Conservation (phyloP, 2,797 vertebrate species). For the Sebastes glaucus region DNA sequence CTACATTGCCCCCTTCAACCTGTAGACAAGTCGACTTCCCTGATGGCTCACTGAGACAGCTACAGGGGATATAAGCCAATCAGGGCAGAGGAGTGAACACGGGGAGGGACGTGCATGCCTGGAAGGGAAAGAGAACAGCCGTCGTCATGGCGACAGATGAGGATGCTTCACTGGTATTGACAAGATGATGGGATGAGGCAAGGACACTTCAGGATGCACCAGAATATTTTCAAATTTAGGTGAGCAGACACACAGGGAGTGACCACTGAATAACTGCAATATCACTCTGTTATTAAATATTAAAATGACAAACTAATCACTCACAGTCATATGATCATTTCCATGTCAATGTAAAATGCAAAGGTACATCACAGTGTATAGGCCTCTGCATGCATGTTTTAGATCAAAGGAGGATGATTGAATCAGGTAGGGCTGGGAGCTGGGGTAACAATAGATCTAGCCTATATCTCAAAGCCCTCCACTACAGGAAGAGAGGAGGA, state of each 20-base stretch:
- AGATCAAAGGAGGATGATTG: constrained; percentile 30
- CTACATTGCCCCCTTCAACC: constrained; percentile 62
- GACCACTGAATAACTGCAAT: not conserved
- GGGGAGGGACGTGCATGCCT: constrained; percentile 57
- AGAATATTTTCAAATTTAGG: constrained; percentile 51
- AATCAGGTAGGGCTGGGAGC: constrained; percentile 28
- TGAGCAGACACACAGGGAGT: constrained; percentile 8
- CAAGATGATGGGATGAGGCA: constrained; percentile 69
- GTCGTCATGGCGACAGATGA: constrained; percentile 78
- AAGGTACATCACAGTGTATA: not conserved
- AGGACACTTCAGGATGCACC: constrained; percentile 62
- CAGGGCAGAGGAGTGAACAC: constrained; percentile 54
- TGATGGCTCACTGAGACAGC: constrained; percentile 50
- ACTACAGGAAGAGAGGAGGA: constrained; percentile 63
- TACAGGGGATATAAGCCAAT: constrained; percentile 63
- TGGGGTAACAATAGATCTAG: constrained; percentile 47
- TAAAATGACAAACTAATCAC: constrained; percentile 2
- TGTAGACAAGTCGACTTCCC: constrained; percentile 51
- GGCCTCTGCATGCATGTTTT: not conserved
- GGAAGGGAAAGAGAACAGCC: constrained; percentile 51
- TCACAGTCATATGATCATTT: not conserved
- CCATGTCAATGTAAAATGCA: not conserved
- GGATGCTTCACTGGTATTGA: constrained; percentile 74
- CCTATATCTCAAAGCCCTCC: constrained; percentile 50
- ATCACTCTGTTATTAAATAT: not conserved